Percentiles rank a stretch among this genome's conserved stretches.
Conservation (phyloP, 2,113 vertebrate species). For the Urocolius indicus region DNA sequence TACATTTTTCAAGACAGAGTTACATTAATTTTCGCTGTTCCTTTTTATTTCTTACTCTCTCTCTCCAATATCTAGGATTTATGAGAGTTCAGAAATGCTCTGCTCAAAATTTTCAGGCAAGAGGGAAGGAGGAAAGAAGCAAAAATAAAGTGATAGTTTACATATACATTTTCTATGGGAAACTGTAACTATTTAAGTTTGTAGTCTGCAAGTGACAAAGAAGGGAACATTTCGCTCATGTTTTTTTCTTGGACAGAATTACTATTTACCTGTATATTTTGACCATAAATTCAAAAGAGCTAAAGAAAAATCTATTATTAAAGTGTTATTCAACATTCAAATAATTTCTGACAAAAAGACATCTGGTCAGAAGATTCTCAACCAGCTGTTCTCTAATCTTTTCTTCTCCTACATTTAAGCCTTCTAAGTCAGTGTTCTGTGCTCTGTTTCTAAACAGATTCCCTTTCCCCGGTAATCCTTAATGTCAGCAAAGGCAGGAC, state of each 20-base stretch:
- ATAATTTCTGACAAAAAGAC: conserved; percentile 1
- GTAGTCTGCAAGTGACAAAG: neutral
- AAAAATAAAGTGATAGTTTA: neutral
- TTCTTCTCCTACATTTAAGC: neutral
- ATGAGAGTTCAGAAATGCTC: neutral
- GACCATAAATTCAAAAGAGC: neutral
- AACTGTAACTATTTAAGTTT: neutral
- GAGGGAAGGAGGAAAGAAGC: neutral
- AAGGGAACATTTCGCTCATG: fast-evolving
- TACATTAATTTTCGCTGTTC: neutral
- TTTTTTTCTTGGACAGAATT: neutral
- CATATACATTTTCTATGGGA: neutral
- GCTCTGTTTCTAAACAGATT: neutral
- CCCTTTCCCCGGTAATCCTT: neutral
- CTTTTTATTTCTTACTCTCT: neutral
- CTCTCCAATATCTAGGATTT: neutral
- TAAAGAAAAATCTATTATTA: neutral
- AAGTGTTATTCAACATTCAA: neutral
- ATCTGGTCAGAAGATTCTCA: conserved; percentile 10
- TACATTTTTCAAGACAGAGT: neutral
- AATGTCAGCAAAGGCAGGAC: neutral
- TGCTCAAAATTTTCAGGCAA: neutral
- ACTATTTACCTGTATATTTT: neutral
- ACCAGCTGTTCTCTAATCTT: neutral
- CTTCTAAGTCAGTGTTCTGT: neutral